Conservation (phyloP, 2,888 invertebrate species). For the Argyresthia albistria region DNA sequence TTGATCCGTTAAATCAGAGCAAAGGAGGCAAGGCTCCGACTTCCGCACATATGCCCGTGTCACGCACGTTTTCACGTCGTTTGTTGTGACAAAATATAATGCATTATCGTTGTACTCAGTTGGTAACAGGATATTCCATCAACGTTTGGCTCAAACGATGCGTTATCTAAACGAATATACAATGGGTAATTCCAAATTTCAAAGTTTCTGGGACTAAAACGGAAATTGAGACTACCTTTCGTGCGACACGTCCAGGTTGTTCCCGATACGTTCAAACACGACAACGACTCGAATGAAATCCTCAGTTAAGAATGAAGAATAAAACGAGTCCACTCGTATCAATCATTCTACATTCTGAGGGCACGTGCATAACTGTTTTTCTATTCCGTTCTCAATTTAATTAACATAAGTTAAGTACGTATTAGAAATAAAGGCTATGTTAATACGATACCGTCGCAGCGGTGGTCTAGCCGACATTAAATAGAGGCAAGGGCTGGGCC, state of each 20-base stretch:
- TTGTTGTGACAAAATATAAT: neutral
- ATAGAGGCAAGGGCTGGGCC: constrained; percentile 29
- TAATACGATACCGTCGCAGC: neutral
- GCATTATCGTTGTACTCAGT: neutral
- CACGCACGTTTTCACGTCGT: constrained; percentile 31
- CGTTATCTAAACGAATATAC: too few species aligned
- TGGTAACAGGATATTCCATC: too few species aligned
- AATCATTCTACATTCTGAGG: too few species aligned
- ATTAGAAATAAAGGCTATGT: neutral
- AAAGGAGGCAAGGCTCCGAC: constrained; percentile 48
- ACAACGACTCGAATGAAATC: too few species aligned
- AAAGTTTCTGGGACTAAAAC: too few species aligned
- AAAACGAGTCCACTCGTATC: neutral
- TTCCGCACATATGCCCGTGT: constrained; percentile 55
- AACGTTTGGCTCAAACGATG: too few species aligned
- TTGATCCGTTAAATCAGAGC: constrained; percentile 62
- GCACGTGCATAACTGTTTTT: too few species aligned
- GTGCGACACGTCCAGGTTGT: too few species aligned
- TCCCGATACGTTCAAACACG: too few species aligned
- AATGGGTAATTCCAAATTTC: too few species aligned
- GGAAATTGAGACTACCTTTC: too few species aligned
- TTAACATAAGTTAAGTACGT: neutral
- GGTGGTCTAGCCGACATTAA: constrained; percentile 5
- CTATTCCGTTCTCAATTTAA: too few species aligned
- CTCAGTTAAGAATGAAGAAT: neutral